phyloP scores from a whole-genome alignment of 1,140 invertebrate species.

The Drosophila carrolli region DNA sequence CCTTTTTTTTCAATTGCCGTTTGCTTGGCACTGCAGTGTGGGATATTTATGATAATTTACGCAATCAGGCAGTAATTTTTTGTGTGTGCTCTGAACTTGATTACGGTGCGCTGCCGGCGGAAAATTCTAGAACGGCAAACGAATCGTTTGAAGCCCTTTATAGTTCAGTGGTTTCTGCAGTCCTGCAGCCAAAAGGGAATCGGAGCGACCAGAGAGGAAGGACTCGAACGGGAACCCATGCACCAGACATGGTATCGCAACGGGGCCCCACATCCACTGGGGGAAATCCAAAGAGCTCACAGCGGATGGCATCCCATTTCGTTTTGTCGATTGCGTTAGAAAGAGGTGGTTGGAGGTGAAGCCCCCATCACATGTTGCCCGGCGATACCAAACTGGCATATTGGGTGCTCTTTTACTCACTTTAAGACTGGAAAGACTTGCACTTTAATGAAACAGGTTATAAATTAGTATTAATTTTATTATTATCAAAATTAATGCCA shows the following conservation, averaged over 20 bases:
- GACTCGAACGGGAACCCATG: conserved; percentile 26
- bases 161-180: conserved; percentile 40
- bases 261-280: conserved; percentile 1
- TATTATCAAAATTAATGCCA: no score
- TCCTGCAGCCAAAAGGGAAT: conserved; percentile 22
- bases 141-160: conserved; percentile 42
- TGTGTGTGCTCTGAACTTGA: conserved; percentile 53
- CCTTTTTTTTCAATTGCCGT: conserved; percentile 22
- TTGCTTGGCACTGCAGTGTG: conserved; percentile 21
- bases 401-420: not conserved
- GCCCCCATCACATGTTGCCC: conserved; percentile 3
- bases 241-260: conserved; percentile 15
- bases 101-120: conserved; percentile 21
- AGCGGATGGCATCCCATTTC: conserved; percentile 35
- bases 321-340: conserved; percentile 53
- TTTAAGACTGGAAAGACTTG: no score
- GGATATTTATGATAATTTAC: conserved; percentile 53
- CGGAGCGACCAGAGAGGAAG: not conserved
- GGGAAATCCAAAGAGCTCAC: conserved; percentile 19
- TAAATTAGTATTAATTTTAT: no score
- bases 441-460: not conserved
- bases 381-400: not conserved
- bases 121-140: conserved; percentile 32
- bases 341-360: not conserved
- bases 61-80: conserved; percentile 50